phyloP scores from a whole-genome alignment of 2,113 vertebrate genomes.

The Gasterosteus nipponicus region DNA sequence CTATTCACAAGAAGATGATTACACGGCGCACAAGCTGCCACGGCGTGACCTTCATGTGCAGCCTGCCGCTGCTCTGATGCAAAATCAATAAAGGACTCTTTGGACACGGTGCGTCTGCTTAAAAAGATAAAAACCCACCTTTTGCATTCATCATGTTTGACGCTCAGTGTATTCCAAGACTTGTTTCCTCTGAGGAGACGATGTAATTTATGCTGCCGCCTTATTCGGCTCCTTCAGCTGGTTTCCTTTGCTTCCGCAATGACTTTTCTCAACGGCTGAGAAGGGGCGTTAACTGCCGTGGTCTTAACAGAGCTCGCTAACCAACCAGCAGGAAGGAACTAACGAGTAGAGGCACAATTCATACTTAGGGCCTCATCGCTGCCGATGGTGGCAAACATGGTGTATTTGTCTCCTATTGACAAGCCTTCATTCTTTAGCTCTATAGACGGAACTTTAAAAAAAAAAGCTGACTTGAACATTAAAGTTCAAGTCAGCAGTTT shows the following conservation, averaged over 20 bases:
- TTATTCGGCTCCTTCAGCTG: constrained; percentile 31
- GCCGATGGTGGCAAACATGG: background rate
- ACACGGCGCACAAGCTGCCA: background rate
- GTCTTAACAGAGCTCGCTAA: constrained; percentile 6
- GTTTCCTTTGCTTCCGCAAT: constrained; percentile 58
- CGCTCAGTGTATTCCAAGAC: constrained; percentile 37
- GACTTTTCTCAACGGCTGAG: constrained; percentile 28
- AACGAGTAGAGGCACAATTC: background rate
- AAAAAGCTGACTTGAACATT: background rate
- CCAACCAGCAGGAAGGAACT: constrained; percentile 19
- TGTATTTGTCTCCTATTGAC: background rate
- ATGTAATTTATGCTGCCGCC: constrained; percentile 11
- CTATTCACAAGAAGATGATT: constrained; percentile 10
- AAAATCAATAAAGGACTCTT: background rate
- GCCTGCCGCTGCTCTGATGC: background rate
- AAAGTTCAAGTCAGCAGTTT: too few species aligned
- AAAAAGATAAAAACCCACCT: constrained; percentile 58
- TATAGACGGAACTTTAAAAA: background rate
- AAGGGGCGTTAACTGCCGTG: constrained; percentile 41
- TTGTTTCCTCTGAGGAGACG: constrained; percentile 13
- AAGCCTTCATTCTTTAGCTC: constrained; percentile 3
- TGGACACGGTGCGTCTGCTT: background rate
- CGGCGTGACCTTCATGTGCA: background rate
- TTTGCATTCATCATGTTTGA: constrained; percentile 46
- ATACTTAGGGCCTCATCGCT: background rate